Conservation (phyloP, 2,888 invertebrate genomes). For the Torymus auratus region DNA sequence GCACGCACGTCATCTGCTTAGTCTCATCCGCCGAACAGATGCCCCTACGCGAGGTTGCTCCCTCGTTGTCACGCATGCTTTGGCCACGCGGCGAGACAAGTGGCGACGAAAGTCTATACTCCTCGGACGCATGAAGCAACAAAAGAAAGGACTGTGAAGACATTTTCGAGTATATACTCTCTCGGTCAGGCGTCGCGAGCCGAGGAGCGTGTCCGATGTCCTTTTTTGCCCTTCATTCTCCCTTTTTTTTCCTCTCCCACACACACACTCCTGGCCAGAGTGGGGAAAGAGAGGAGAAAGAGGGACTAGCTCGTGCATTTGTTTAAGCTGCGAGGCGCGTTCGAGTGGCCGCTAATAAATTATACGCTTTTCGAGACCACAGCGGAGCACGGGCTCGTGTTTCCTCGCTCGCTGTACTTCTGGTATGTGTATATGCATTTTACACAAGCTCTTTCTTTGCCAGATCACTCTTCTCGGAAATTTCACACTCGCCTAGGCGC, state of each 20-base stretch:
- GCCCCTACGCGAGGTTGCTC: conserved; percentile 63
- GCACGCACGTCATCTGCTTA: conserved; percentile 66
- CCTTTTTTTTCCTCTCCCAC: background rate
- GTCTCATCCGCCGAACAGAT: conserved; percentile 69
- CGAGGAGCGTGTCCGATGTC: conserved; percentile 39
- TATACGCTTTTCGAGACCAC: conserved; percentile 13
- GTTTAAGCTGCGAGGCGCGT: conserved; percentile 10
- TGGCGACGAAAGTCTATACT: background rate
- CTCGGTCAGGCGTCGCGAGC: background rate
- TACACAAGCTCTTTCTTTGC: too few species aligned
- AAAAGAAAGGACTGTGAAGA: too few species aligned
- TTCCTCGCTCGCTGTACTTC: background rate
- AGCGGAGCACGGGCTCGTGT: background rate
- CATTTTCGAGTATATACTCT: too few species aligned
- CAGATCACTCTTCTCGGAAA: too few species aligned
- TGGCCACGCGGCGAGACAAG: background rate
- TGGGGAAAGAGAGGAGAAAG: background rate
- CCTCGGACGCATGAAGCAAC: background rate
- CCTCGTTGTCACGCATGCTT: conserved; percentile 9
- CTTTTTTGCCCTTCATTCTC: conserved; percentile 15
- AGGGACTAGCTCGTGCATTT: background rate
- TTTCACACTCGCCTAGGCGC: conserved; percentile 9
- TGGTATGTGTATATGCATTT: background rate
- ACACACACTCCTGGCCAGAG: too few species aligned
- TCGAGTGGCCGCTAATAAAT: conserved; percentile 35